These are phyloP conservation scores for Orthonevra nobilis DNA, from an alignment of 2,888 invertebrate genomes.

Conservation along the genomic window DNA sequence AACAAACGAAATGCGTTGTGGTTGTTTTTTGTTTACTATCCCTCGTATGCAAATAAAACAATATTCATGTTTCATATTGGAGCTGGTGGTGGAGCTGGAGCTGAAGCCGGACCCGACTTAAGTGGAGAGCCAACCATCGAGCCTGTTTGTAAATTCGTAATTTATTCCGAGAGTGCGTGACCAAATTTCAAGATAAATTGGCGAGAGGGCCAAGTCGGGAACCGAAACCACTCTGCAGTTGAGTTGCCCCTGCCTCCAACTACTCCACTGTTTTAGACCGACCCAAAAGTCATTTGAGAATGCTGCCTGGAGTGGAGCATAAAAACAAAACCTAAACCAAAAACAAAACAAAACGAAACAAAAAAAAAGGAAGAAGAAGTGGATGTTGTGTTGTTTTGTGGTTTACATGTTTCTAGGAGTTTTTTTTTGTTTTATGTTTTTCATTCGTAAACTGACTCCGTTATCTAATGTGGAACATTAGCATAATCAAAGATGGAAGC, in stretches of 20 bases:
- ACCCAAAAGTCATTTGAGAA: slow-evolving; percentile 19
- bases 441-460: slow-evolving; percentile 43
- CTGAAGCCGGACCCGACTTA: slow-evolving; percentile 43
- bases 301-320: too few relatives aligned
- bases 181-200: slow-evolving; percentile 59
- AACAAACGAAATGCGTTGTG: slow-evolving; percentile 51
- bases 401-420: slow-evolving; percentile 24
- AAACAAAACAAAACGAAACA: too few relatives aligned
- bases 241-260: background rate
- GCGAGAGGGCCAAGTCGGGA: slow-evolving; percentile 13
- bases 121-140: slow-evolving; percentile 9
- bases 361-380: slow-evolving; percentile 43
- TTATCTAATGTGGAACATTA: slow-evolving; percentile 60
- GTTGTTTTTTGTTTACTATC: slow-evolving; percentile 17
- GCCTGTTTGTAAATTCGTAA: slow-evolving; percentile 66
- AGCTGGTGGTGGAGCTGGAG: too few relatives aligned
- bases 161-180: slow-evolving; percentile 67
- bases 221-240: background rate
- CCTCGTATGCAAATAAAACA: slow-evolving; percentile 56
- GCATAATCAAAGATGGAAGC: slow-evolving; percentile 41
- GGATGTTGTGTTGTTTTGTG: slow-evolving; percentile 14
- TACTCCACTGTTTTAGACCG: slow-evolving; percentile 30
- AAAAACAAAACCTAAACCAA: too few relatives aligned
- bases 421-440: slow-evolving; percentile 10
- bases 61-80: slow-evolving; percentile 37